These are phyloP conservation scores for Drosophila saltans DNA, from an alignment of 1,140 invertebrate species.

Conservation along the genomic window DNA sequence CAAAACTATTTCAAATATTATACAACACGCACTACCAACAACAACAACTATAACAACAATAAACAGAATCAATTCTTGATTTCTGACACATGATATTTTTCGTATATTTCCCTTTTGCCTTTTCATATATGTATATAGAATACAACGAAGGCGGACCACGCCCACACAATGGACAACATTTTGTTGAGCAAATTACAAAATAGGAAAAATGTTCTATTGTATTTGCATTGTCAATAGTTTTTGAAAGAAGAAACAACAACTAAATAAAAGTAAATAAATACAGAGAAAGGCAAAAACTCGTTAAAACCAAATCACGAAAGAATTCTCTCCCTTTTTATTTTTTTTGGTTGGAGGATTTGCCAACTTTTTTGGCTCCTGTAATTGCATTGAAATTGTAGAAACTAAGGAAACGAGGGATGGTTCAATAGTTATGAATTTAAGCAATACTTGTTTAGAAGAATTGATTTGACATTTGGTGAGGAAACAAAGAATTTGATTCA, in stretches of 20 bases:
- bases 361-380: slow-evolving; percentile 58
- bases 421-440: background rate
- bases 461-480: no score
- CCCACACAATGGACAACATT: slow-evolving; percentile 57
- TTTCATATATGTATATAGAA: slow-evolving; percentile 10
- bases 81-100: slow-evolving; percentile 75
- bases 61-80: slow-evolving; percentile 49
- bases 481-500: no score
- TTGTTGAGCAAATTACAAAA: slow-evolving; percentile 58
- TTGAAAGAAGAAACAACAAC: slow-evolving; percentile 24
- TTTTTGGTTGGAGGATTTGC: background rate
- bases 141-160: slow-evolving; percentile 28
- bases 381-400: slow-evolving; percentile 74
- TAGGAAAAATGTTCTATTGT: slow-evolving; percentile 41
- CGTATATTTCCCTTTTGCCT: slow-evolving; percentile 9
- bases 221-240: slow-evolving; percentile 80
- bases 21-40: slow-evolving; percentile 56
- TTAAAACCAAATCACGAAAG: slow-evolving; percentile 79
- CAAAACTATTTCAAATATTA: slow-evolving; percentile 76
- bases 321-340: slow-evolving; percentile 17
- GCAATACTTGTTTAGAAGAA: no score
- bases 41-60: slow-evolving; percentile 16
- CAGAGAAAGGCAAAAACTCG: slow-evolving; percentile 41
- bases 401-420: slow-evolving; percentile 44
- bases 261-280: background rate